Base-by-base conservation (phyloP, 2,113 vertebrate species). In the Leptosomus discolor region DNA sequence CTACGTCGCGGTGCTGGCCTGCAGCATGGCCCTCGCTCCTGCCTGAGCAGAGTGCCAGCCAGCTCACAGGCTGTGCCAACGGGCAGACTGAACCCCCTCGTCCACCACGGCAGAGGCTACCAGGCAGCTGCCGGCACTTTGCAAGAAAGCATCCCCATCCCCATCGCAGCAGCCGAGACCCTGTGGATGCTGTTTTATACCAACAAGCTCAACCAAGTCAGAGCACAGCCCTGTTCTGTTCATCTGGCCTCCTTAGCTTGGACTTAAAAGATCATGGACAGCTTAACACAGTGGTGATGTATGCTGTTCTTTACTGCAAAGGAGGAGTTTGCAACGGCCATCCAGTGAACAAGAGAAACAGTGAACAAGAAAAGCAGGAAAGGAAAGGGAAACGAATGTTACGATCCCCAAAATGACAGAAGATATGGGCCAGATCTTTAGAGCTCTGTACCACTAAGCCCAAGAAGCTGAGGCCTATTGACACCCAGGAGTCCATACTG, bases 41-140 rank as follows among this genome's bases (percentile, higher is more conserved):
- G 76, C 65, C 78, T 10, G 9, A 0, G 2, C 10, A 11, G 46
- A 16, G 41, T 32, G 51, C 53, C 64, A 41, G 67, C 36, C 76
- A 50, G 57, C 39, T 36, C 53, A 8, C 9, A 0, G 2, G 36
- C 67, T 71, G 57, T 70, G 73, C 53, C 73, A 5, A 2, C 0
- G 1, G 64, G 1, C 60, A 60, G 48, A 46, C 8, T 0, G 0
- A 56, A 5, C 3, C 22, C 41, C 39, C 24, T 21, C 1, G 0
- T 2, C 32, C 75, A 20, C n/a, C 6, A 2, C 15, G 71, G 41
- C 82, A 87, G 34, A 76, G 57, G 34, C 20, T 36, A 37, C 9
- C 61, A 76, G 73, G n/a, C 54, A 91, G 80, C 45, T 78, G 56
- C 24, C 71, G 58, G 93, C 30, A 6, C 56, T 29, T 39, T 7